Conservation (phyloP, 1,140 invertebrate genomes). For the Megalopta genalis region DNA sequence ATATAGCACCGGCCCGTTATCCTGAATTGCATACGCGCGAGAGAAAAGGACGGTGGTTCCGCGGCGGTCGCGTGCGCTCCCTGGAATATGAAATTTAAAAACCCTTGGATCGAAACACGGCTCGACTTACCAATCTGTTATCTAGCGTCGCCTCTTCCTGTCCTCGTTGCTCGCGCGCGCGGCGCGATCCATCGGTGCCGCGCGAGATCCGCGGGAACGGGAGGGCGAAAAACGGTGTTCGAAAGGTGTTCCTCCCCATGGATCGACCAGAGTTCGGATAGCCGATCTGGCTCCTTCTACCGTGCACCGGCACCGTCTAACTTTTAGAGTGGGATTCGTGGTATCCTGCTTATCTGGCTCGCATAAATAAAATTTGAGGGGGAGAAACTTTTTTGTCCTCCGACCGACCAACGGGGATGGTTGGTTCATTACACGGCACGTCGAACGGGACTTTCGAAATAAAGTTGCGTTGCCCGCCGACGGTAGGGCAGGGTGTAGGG, state of each 20-base stretch:
- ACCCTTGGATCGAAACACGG: conserved; percentile 43
- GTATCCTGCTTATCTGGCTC: conserved; percentile 43
- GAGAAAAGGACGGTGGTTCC: conserved; percentile 18
- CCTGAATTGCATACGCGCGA: conserved; percentile 45
- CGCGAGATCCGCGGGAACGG: background rate
- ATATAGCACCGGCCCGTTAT: conserved; percentile 58
- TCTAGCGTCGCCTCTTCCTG: background rate
- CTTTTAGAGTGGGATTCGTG: conserved; percentile 52
- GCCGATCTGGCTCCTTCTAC: conserved; percentile 9
- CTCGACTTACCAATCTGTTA: conserved; percentile 9
- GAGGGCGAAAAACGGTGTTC: background rate
- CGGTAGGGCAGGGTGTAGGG: no score
- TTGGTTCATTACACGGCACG: conserved; percentile 39
- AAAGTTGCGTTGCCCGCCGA: conserved; percentile 4
- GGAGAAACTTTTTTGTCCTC: conserved; percentile 15
- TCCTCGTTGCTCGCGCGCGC: no score
- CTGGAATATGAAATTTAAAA: conserved; percentile 64
- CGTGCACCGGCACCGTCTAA: conserved; percentile 8
- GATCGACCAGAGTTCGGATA: conserved; percentile 37
- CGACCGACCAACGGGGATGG: background rate
- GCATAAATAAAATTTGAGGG: conserved; percentile 52
- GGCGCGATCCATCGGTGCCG: no score
- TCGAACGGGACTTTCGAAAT: conserved; percentile 42
- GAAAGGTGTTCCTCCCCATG: background rate
- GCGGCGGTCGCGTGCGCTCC: background rate